Conservation (phyloP, 1,140 invertebrate species). For the Globodera ellingtonae region DNA sequence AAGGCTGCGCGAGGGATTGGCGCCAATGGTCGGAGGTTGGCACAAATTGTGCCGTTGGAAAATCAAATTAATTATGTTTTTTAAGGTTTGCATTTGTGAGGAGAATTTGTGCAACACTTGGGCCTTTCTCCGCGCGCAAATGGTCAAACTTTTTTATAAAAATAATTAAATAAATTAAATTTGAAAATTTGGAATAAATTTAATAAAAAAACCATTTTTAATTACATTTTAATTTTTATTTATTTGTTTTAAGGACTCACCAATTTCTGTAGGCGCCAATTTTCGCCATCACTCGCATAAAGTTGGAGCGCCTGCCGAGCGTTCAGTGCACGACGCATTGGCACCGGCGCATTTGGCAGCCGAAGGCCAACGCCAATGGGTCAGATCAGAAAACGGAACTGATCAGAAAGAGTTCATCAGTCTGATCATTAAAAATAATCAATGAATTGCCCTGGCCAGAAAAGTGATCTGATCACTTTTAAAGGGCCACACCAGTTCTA, state of each 20-base stretch:
- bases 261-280: background rate
- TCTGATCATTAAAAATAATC: no score
- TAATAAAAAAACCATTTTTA: background rate
- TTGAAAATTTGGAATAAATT: no score
- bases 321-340: no score
- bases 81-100: conserved; percentile 23
- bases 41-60: background rate
- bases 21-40: conserved; percentile 24
- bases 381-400: no score
- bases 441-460: no score
- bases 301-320: background rate
- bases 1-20: conserved; percentile 18
- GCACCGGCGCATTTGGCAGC: no score
- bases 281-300: background rate
- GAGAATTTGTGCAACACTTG: conserved; percentile 26
- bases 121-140: conserved; percentile 21
- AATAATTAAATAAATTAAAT: no score
- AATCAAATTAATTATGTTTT: background rate
- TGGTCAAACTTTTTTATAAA: background rate
- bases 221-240: background rate
- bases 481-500: no score
- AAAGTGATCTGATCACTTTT: no score
- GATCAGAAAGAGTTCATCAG: no score
- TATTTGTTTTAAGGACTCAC: background rate
- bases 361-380: no score